Evolutionary conservation across 37 sponge, comb jelly and placozoan genomes (phyloP), one percentile per base, ranked within the genome.

Genomic region (Tethya wilhelma): DNA sequence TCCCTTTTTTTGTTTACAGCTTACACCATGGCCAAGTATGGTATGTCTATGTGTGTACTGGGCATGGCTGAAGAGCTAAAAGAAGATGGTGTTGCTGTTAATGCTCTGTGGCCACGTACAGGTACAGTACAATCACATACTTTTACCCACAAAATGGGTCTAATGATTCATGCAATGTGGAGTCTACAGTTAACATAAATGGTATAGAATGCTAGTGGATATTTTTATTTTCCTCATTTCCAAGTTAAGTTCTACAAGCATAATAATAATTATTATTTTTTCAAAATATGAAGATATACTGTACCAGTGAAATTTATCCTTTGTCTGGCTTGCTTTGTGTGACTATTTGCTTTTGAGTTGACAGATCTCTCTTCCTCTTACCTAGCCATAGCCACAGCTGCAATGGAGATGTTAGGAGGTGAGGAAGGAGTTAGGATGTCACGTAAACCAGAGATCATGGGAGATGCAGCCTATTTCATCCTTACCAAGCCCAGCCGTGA

Each of bases 41-140:
- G 99, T 30, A 98, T 98, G 99, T 96, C 97, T 23, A 90, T 98
- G 97, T 98, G 99, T 92, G 97, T 90, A 4, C 83, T 98, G 49
- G 99, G 97, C 2, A 94, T 94, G 99, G 90, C 97, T 49, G 91
- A 89, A 34, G 99, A 98, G 73, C 84, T 94, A 42, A 91, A 94
- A 56, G 69, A 75, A 33, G 36, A 78, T 32, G 94, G 94, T n/a
- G 86, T 97, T 45, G 93, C 93, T 14, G 97, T 94, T 37, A 97
- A 97, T 79, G 95, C 95, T 37, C 90, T 97, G 42, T 97, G 97
- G 97, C 97, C 97, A 19, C 55, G 89, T 34, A 97, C 97, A 66
- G 94, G 95, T 95, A 55, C 17, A 43, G 23, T 30, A 49, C 17
- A 49, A 11, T 20, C 17, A 49, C 17, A 20, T 17, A 20, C 17